Percentiles rank a stretch among this genome's conserved stretches.
These are phyloP conservation scores for Mya arenaria DNA, from an alignment of 1,140 invertebrate genomes.

Conservation along the genomic window DNA sequence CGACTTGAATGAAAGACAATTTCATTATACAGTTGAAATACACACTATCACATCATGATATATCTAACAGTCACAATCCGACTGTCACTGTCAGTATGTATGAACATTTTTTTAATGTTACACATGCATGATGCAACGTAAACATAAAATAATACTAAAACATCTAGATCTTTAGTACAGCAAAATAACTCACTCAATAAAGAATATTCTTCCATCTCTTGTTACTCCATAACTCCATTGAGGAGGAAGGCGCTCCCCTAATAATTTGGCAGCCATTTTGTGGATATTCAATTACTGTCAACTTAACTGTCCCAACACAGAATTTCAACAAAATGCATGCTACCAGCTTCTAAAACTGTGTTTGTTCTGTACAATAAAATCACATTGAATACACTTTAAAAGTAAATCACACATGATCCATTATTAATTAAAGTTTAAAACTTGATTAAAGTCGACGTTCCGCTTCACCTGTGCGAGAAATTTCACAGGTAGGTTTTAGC, in stretches of 20 bases:
- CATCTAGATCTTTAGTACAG: no score
- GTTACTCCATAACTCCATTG: conserved; percentile 71
- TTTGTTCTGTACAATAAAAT: conserved; percentile 1
- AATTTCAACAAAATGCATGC: conserved; percentile 19
- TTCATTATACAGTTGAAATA: no score
- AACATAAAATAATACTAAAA: no score
- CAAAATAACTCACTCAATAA: conserved; percentile 69
- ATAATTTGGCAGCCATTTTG: conserved; percentile 59
- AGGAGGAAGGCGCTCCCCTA: conserved; percentile 58
- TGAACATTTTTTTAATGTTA: no score
- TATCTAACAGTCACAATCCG: no score
- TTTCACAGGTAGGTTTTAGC: conserved; percentile 51
- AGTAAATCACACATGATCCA: no score
- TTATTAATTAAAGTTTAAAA: no score
- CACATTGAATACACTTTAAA: conserved; percentile 26
- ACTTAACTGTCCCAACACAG: conserved; percentile 1
- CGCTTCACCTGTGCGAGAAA: conserved; percentile 49
- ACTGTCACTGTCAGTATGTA: no score
- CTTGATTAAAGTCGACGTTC: conserved; percentile 10
- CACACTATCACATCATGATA: no score
- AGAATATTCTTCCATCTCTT: conserved; percentile 72
- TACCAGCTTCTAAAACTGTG: no score
- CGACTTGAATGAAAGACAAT: no score
- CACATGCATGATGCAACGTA: neutral
- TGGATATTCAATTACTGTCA: neutral